These are phyloP conservation scores for Nephrotoma guestfalica DNA, from an alignment of 2,888 invertebrate species.

Conservation along the genomic window DNA sequence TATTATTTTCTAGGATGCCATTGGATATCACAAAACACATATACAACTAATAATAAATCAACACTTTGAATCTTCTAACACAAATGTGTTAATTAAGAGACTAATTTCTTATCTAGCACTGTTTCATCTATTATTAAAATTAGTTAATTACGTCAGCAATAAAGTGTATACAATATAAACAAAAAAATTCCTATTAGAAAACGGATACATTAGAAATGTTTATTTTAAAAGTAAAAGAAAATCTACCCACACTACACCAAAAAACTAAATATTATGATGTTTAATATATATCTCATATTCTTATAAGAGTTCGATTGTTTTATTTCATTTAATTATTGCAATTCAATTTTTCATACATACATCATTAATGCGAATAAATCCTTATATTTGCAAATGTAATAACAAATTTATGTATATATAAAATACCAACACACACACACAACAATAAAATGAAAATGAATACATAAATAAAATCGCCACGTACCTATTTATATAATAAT, in stretches of 20 bases:
- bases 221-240: background rate
- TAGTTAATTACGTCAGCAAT: background rate
- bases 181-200: background rate
- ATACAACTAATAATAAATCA: background rate
- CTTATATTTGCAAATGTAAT: background rate
- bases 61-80: background rate
- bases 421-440: background rate
- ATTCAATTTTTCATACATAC: background rate
- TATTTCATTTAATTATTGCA: background rate
- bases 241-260: background rate
- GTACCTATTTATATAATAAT: conserved; percentile 3
- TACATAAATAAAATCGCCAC: conserved; percentile 1
- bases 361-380: background rate
- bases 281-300: background rate
- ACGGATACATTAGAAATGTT: background rate
- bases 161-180: background rate
- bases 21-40: background rate
- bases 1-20: background rate
- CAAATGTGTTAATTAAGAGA: background rate
- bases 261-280: background rate
- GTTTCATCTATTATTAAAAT: background rate
- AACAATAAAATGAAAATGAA: background rate
- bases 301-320: background rate
- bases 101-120: background rate
- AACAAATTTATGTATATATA: background rate